These are phyloP conservation scores for Epinotia ramella DNA, from an alignment of 2,888 invertebrate genomes.

Conservation along the genomic window DNA sequence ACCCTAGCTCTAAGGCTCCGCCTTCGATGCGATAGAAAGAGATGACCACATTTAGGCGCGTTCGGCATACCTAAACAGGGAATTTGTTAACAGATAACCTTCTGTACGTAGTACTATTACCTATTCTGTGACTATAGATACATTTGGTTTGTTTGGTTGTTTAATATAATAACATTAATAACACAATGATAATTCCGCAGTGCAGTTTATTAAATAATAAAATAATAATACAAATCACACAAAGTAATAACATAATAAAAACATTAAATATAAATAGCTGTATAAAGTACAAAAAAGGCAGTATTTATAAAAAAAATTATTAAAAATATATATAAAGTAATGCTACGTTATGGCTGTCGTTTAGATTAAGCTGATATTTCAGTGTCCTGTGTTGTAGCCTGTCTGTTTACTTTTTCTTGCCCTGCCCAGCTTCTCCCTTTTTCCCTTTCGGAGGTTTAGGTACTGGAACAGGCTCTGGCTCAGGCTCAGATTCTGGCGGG, in stretches of 20 bases:
- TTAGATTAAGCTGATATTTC: no score
- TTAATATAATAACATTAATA: neutral
- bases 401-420: neutral
- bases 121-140: no score
- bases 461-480: neutral
- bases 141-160: neutral
- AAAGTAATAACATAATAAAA: neutral
- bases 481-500: constrained; percentile 50
- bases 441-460: constrained; percentile 1
- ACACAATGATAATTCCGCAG: neutral
- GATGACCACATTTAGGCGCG: no score
- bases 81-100: no score
- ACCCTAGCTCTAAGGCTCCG: no score
- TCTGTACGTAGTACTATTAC: no score
- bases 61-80: no score
- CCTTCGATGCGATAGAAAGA: no score
- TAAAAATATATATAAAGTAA: neutral
- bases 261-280: neutral
- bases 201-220: neutral
- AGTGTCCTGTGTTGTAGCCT: no score
- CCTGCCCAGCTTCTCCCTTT: constrained; percentile 26
- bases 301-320: neutral
- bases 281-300: neutral
- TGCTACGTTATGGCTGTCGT: neutral
- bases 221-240: neutral